These are phyloP conservation scores for Sitodiplosis mosellana DNA, from an alignment of 1,140 invertebrate genomes.

Conservation along the genomic window DNA sequence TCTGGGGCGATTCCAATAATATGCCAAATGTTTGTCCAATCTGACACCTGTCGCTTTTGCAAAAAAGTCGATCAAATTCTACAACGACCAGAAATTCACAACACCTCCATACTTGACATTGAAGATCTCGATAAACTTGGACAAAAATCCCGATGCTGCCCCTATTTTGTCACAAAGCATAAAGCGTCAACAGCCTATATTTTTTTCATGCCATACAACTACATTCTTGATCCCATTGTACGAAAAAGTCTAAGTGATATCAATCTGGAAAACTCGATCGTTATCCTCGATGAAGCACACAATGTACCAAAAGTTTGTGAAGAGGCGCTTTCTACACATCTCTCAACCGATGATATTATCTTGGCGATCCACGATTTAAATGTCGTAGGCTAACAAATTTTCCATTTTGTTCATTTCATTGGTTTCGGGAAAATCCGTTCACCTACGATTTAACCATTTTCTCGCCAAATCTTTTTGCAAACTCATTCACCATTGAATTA, in stretches of 20 bases:
- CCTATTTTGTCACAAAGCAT: conserved; percentile 82
- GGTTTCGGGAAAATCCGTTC: too few relatives aligned
- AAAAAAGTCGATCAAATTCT: too few relatives aligned
- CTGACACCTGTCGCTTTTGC: too few relatives aligned
- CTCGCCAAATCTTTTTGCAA: too few relatives aligned
- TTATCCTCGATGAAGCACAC: conserved; percentile 95
- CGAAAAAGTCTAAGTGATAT: conserved; percentile 50
- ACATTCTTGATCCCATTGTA: conserved; percentile 80
- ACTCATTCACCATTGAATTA: too few relatives aligned
- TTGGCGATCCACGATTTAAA: conserved; percentile 71
- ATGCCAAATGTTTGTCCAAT: too few relatives aligned
- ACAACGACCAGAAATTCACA: too few relatives aligned
- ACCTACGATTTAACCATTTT: too few relatives aligned
- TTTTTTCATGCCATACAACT: conserved; percentile 97
- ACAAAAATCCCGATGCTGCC: conserved; percentile 76
- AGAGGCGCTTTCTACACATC: conserved; percentile 78
- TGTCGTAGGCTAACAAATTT: too few relatives aligned
- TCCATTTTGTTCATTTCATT: too few relatives aligned
- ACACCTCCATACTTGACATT: conserved; percentile 70
- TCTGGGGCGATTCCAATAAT: too few relatives aligned
- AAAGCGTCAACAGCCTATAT: conserved; percentile 75
- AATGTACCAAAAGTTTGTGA: conserved; percentile 96
- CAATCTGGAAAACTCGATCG: conserved; percentile 47
- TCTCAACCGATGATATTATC: conserved; percentile 66
- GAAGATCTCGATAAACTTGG: conserved; percentile 84